Percentiles rank a stretch among this genome's conserved stretches.
Evolutionary conservation across 1,140 invertebrate species (phyloP).

Genomic region (Cephus cinctus): DNA sequence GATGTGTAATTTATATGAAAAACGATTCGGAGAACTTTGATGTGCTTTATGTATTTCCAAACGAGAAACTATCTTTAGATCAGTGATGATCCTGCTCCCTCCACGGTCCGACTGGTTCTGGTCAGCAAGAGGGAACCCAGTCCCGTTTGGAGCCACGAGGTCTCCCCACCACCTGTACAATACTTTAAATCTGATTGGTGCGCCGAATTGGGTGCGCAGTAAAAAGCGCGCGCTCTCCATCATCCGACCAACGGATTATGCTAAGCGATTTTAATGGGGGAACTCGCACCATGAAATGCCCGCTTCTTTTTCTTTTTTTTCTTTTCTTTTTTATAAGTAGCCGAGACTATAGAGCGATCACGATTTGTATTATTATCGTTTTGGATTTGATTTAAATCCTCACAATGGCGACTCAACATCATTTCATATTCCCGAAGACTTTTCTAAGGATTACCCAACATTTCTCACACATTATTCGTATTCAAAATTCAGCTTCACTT

Average conservation of each 20-base stretch:
- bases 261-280: conserved; percentile 32
- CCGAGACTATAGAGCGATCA: conserved; percentile 30
- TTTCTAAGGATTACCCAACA: too few species aligned
- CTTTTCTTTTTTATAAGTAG: conserved; percentile 28
- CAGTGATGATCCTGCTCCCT: too few species aligned
- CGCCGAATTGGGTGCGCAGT: conserved; percentile 42
- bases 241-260: conserved; percentile 42
- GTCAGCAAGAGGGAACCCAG: conserved; percentile 1
- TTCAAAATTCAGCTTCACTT: too few species aligned
- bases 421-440: too few species aligned
- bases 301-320: conserved; percentile 7
- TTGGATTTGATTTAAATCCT: neutral
- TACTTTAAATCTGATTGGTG: conserved; percentile 52
- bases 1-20: too few species aligned
- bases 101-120: conserved; percentile 37
- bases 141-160: conserved; percentile 34
- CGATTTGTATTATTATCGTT: conserved; percentile 17
- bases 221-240: conserved; percentile 35
- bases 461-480: too few species aligned
- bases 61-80: too few species aligned
- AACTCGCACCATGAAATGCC: neutral
- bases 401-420: too few species aligned
- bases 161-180: conserved; percentile 27
- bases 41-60: too few species aligned
- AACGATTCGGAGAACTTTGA: too few species aligned